Conservation (phyloP, 2,797 vertebrate genomes). For the Melanotaenia parkinsoni region DNA sequence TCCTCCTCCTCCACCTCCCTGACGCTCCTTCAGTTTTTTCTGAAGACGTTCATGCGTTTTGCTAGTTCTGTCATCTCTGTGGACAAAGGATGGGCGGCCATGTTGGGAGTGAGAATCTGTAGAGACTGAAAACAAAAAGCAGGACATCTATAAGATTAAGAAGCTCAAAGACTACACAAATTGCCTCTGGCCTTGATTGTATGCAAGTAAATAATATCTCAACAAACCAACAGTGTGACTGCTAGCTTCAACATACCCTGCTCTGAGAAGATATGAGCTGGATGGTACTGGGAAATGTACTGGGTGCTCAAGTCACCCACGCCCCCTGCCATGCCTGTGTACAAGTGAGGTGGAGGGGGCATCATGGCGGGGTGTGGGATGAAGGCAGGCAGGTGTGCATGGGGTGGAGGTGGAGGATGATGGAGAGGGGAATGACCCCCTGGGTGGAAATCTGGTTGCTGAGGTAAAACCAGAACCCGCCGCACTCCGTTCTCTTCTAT, state of each 20-base stretch:
- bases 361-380: conserved; percentile 96
- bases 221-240: no score
- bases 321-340: conserved; percentile 89
- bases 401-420: conserved; percentile 90
- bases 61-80: conserved; percentile 93
- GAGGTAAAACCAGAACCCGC: conserved; percentile 97
- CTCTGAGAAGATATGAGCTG: conserved; percentile 93
- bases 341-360: conserved; percentile 91
- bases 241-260: conserved; percentile 85
- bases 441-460: conserved; percentile 97
- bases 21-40: conserved; percentile 96
- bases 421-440: conserved; percentile 93
- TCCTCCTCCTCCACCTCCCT: conserved; percentile 82
- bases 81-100: conserved; percentile 88
- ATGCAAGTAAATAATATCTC: background rate
- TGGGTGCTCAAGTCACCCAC: conserved; percentile 91
- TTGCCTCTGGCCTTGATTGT: conserved; percentile 10
- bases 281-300: conserved; percentile 96
- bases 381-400: conserved; percentile 93
- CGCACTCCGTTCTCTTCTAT: conserved; percentile 98
- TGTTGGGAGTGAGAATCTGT: conserved; percentile 91
- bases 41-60: conserved; percentile 96
- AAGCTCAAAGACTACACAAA: conserved; percentile 17
- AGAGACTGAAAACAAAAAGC: conserved; percentile 61
- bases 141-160: background rate